Percentiles rank a stretch among this genome's conserved stretches.
Evolutionary conservation across 2,888 invertebrate genomes (phyloP).

Genomic region (Oligia latruncula): DNA sequence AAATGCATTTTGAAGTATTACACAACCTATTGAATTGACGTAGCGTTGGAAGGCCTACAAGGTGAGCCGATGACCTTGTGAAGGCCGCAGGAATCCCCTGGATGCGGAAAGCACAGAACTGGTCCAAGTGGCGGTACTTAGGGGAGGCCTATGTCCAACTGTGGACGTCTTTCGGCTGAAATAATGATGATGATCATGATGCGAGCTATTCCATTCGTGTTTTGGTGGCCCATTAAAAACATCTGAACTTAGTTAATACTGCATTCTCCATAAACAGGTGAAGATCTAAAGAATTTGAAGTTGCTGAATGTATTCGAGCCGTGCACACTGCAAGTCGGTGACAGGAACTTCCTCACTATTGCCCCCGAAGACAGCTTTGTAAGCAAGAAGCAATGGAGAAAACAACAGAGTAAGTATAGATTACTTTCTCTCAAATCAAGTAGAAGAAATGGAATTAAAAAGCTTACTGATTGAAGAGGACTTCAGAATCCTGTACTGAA

Average conservation of each 20-base stretch:
- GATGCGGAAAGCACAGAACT: background rate
- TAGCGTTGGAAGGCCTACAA: background rate
- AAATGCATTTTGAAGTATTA: background rate
- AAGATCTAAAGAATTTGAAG: slow-evolving; percentile 95
- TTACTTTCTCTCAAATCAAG: background rate
- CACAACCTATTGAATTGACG: background rate
- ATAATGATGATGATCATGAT: background rate
- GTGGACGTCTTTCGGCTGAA: background rate
- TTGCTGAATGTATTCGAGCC: slow-evolving; percentile 96
- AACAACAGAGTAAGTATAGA: slow-evolving; percentile 89
- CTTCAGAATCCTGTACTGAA: too few relatives aligned
- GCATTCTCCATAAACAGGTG: slow-evolving; percentile 89
- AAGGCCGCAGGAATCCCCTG: background rate
- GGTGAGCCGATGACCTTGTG: background rate
- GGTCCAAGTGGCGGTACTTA: too few relatives aligned
- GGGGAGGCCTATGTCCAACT: too few relatives aligned
- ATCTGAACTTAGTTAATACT: background rate
- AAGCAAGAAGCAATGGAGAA: slow-evolving; percentile 94
- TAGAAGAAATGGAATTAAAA: background rate
- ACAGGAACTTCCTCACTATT: slow-evolving; percentile 95
- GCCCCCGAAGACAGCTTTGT: slow-evolving; percentile 93
- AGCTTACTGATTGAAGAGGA: background rate
- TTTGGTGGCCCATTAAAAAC: background rate
- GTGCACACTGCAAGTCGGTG: slow-evolving; percentile 96
- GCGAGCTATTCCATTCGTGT: background rate